phyloP scores from a whole-genome alignment of 2,797 vertebrate species.

The Capromys pilorides region DNA sequence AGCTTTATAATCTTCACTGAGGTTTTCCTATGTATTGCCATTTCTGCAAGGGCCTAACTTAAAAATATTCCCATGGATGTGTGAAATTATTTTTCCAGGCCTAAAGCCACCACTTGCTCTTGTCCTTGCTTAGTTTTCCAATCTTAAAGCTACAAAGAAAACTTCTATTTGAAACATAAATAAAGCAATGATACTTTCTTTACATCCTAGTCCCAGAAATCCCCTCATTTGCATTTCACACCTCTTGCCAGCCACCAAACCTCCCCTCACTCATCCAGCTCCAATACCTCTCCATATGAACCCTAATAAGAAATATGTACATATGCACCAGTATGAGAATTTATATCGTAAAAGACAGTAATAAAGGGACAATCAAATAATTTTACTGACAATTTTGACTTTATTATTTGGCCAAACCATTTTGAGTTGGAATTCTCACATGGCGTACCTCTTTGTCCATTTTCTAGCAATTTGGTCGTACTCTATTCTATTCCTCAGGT shows the following conservation, averaged over 20 bases:
- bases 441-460: slow-evolving; percentile 27
- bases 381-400: not conserved
- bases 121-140: not conserved
- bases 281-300: not conserved
- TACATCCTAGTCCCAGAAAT: not conserved
- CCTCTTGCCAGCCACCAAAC: too few relatives aligned
- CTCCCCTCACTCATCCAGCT: not conserved
- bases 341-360: not conserved
- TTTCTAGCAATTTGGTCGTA: not conserved
- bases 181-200: not conserved
- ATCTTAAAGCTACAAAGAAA: not conserved
- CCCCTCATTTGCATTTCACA: too few relatives aligned
- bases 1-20: not conserved
- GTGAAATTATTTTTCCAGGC: not conserved
- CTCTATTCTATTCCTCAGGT: not conserved
- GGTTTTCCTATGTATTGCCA: not conserved
- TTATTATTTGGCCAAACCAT: too few relatives aligned
- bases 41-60: not conserved
- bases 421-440: not conserved
- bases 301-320: not conserved
- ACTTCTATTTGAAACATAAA: not conserved
- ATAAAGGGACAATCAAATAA: not conserved
- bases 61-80: not conserved
- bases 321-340: not conserved
- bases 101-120: not conserved